Evolutionary conservation across 2,888 invertebrate genomes (phyloP), one percentile per base, ranked within the genome.

Genomic region (Microdon myrmicae): DNA sequence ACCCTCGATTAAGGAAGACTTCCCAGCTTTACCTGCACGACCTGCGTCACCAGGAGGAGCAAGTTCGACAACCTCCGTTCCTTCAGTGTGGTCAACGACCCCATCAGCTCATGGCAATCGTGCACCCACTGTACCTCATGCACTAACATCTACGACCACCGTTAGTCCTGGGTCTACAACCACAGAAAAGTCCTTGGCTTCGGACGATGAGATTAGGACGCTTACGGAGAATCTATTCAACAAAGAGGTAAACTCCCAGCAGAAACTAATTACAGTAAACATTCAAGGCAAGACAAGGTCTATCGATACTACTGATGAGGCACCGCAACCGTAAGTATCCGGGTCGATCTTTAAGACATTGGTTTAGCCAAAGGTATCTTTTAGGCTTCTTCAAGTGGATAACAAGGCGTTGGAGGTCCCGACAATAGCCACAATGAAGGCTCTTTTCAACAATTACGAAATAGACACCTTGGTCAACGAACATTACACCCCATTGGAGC

Each of bases 401-500:
- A 72, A 84, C 6, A 84, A 86, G 74, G 87, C 73, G 0, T 60
- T 88, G 67, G 76, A 78, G 32, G 54, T 72, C 0, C 82, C 87
- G 3, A 92, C 94, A 2, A 86, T 94, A 58, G 84, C 87, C 67
- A 89, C 87, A 71, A 83, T 95, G 69, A 75, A 86, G 31, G 81
- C 83, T 19, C 83, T 96, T 29, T 86, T 90, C 75, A 90, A 96
- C 76, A 96, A 96, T 78, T 96, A 95, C 75, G 87, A 92, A 72
- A 81, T 88, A 54, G 86, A 90, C 68, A 86, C 88, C 0, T 81
- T 83, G 45, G 82, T 85, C n/a, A 86, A 88, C 71, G 95, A 95
- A 78, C 81, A 89, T 70, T 87, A 92, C 16, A 90, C 90, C 2
- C 81, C 87, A 10, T 84, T 83, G 75, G 92, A 93, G 78, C 84